Evolutionary conservation across 2,888 invertebrate genomes (phyloP).

Genomic region (Biston stratarius): DNA sequence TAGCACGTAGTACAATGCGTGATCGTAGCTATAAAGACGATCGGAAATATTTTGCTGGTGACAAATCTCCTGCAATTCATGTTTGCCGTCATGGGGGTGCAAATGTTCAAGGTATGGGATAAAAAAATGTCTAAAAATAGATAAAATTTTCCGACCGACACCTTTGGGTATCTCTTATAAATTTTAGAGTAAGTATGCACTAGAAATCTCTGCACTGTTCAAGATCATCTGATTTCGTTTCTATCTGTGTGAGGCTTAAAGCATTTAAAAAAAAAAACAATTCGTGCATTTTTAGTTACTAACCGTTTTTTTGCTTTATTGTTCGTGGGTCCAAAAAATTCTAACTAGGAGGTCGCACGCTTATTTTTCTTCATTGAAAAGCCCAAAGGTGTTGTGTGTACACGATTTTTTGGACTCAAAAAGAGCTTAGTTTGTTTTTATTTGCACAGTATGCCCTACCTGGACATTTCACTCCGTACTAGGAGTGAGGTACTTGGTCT

Average conservation of each 20-base stretch:
- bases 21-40: constrained; percentile 99
- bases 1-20: constrained; percentile 99
- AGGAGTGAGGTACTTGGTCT: constrained; percentile 77
- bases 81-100: constrained; percentile 99
- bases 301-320: constrained; percentile 63
- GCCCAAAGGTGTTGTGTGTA: constrained; percentile 84
- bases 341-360: constrained; percentile 64
- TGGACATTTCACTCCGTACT: constrained; percentile 81
- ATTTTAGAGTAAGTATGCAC: constrained; percentile 66
- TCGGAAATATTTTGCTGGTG: constrained; percentile 99
- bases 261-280: constrained; percentile 36
- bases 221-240: constrained; percentile 71
- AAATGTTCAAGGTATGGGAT: constrained; percentile 98
- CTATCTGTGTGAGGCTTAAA: constrained; percentile 67
- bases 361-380: constrained; percentile 47
- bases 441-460: constrained; percentile 80
- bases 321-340: constrained; percentile 82
- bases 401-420: constrained; percentile 82
- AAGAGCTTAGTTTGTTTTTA: constrained; percentile 73
- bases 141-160: constrained; percentile 64
- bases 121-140: constrained; percentile 36
- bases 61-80: constrained; percentile 99
- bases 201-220: constrained; percentile 35
- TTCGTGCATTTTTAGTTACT: constrained; percentile 58
- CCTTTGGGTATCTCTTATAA: constrained; percentile 76